These are phyloP conservation scores for Sebastes baramenuke DNA, from an alignment of 2,797 vertebrate species.

Conservation along the genomic window DNA sequence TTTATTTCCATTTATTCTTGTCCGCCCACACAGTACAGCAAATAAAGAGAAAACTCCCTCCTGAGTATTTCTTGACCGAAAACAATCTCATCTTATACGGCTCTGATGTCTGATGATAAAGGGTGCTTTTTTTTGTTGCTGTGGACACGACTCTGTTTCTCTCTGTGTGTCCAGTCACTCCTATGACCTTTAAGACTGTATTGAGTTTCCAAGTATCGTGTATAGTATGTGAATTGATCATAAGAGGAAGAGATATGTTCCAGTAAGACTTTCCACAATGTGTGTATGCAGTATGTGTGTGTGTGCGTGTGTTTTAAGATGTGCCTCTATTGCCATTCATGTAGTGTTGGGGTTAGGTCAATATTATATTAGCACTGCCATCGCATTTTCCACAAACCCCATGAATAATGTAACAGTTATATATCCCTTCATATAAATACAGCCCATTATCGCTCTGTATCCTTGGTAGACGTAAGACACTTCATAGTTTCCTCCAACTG, in stretches of 20 bases:
- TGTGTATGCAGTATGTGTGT: neutral
- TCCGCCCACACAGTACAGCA: slow-evolving; percentile 60
- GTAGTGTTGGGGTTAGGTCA: slow-evolving; percentile 80
- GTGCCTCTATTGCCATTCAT: slow-evolving; percentile 74
- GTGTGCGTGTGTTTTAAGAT: slow-evolving; percentile 30
- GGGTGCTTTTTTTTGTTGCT: slow-evolving; percentile 6
- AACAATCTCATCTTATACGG: slow-evolving; percentile 43
- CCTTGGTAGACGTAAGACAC: slow-evolving; percentile 64
- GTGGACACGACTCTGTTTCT: slow-evolving; percentile 35
- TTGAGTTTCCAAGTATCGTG: slow-evolving; percentile 70
- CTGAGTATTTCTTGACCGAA: slow-evolving; percentile 54
- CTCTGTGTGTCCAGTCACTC: slow-evolving; percentile 47
- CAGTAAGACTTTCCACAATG: slow-evolving; percentile 64
- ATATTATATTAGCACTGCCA: slow-evolving; percentile 82
- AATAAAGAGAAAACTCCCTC: slow-evolving; percentile 58
- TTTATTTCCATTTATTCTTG: slow-evolving; percentile 73
- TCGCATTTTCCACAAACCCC: slow-evolving; percentile 74
- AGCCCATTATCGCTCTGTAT: slow-evolving; percentile 73
- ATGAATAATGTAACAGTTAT: slow-evolving; percentile 83
- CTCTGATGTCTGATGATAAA: slow-evolving; percentile 48
- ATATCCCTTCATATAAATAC: slow-evolving; percentile 80
- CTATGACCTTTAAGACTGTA: slow-evolving; percentile 66
- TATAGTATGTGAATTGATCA: slow-evolving; percentile 74
- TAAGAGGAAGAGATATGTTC: slow-evolving; percentile 73
- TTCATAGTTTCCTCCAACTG: slow-evolving; percentile 64